A percentile compares a stretch with the other conserved stretches of the same genome.
These are phyloP conservation scores for Brachyptera risi DNA, from an alignment of 2,888 invertebrate species.

Conservation along the genomic window DNA sequence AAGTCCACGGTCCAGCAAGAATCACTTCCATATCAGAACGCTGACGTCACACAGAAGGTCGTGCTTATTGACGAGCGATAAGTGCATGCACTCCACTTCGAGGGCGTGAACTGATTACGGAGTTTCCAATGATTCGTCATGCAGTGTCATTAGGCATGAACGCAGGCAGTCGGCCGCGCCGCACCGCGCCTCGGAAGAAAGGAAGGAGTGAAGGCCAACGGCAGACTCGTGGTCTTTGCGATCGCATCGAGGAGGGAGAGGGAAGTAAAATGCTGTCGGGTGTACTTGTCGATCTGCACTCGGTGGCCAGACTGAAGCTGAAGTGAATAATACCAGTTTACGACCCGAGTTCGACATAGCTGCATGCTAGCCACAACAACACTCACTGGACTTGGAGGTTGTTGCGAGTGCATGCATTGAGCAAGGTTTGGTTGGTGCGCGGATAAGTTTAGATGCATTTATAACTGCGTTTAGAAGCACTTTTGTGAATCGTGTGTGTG, in stretches of 20 bases:
- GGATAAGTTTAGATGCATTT: too few species aligned
- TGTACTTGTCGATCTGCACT: not conserved
- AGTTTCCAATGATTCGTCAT: slow-evolving; percentile 8
- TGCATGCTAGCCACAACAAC: slow-evolving; percentile 1
- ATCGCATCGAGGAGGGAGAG: not conserved
- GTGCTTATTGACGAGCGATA: not conserved
- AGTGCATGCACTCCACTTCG: not conserved
- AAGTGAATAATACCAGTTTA: slow-evolving; percentile 8
- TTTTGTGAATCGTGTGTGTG: not conserved
- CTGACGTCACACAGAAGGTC: not conserved
- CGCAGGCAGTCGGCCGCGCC: not conserved
- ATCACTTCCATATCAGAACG: not conserved
- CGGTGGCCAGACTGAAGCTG: not conserved
- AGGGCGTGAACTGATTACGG: slow-evolving; percentile 6
- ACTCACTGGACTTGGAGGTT: not conserved
- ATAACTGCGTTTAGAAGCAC: too few species aligned
- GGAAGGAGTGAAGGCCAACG: not conserved
- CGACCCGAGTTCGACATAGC: not conserved
- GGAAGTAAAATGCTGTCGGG: too few species aligned
- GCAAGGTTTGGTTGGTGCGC: too few species aligned
- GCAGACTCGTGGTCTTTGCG: not conserved
- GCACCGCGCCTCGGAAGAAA: too few species aligned
- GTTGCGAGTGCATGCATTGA: too few species aligned
- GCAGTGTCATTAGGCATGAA: not conserved
- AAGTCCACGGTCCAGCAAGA: not conserved